phyloP scores from a whole-genome alignment of 2,113 vertebrate species.

The Oncorhynchus clarkii region DNA sequence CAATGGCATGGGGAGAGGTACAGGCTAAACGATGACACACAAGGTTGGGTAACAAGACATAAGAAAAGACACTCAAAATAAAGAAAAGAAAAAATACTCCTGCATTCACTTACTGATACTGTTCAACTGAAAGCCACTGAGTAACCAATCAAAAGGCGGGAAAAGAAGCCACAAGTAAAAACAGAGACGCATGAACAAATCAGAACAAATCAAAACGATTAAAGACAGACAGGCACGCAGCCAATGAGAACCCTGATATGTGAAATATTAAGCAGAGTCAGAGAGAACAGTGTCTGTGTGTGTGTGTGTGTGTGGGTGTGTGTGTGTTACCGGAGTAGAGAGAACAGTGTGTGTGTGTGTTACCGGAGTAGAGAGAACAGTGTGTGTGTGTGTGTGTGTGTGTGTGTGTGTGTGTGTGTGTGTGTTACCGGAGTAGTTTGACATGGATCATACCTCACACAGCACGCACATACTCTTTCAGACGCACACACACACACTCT shows the following conservation, averaged over 20 bases:
- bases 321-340: no score
- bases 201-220: not conserved
- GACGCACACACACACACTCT: no score
- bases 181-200: conserved; percentile 33
- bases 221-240: not conserved
- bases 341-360: no score
- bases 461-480: no score
- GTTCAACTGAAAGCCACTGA: conserved; percentile 78
- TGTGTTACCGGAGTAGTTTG: no score
- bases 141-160: conserved; percentile 62
- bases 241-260: no score
- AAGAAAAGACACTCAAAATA: conserved; percentile 10
- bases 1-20: conserved; percentile 7
- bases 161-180: conserved; percentile 50
- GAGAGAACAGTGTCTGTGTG: not conserved
- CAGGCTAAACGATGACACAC: not conserved
- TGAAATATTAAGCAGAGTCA: not conserved
- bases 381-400: no score
- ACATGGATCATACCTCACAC: no score
- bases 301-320: no score
- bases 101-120: conserved; percentile 75
- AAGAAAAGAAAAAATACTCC: conserved; percentile 12
- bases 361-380: not conserved
- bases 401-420: no score
- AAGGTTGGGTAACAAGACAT: not conserved